These are phyloP conservation scores for Pipa parva DNA, from an alignment of 2,113 vertebrate species.

Conservation along the genomic window DNA sequence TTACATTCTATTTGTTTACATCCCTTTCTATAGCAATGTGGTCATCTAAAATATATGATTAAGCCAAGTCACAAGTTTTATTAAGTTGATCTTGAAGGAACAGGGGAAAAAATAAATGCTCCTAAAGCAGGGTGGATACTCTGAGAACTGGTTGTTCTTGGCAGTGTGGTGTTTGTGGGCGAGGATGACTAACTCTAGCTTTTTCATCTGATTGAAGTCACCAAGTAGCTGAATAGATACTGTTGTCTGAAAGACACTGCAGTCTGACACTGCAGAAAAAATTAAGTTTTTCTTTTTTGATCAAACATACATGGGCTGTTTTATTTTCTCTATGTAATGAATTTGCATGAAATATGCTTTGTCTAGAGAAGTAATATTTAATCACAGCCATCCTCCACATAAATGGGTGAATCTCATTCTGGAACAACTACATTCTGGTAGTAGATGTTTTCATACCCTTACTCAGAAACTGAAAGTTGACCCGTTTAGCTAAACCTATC, in stretches of 20 bases:
- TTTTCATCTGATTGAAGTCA: constrained; percentile 1
- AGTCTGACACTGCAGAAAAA: too few relatives aligned
- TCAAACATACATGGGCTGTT: too few relatives aligned
- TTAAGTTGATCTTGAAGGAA: constrained; percentile 29
- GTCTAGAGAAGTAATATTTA: too few relatives aligned
- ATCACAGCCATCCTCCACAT: too few relatives aligned
- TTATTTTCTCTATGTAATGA: too few relatives aligned
- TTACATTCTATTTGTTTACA: background rate
- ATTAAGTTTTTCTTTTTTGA: too few relatives aligned
- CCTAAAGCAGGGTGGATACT: constrained; percentile 26
- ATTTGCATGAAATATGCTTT: too few relatives aligned
- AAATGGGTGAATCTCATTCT: too few relatives aligned
- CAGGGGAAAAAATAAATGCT: constrained; percentile 41
- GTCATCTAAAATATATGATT: background rate
- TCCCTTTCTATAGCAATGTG: constrained; percentile 6
- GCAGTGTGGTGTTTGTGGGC: background rate
- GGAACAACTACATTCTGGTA: too few relatives aligned
- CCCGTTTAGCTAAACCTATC: background rate
- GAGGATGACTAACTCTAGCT: background rate
- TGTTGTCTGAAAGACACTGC: background rate
- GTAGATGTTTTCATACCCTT: too few relatives aligned
- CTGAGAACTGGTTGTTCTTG: constrained; percentile 39
- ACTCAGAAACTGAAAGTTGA: too few relatives aligned
- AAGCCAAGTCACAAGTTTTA: constrained; percentile 37
- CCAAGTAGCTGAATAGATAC: background rate